Base-by-base conservation (phyloP, 2,797 vertebrate species). In the Parauchenoglanis ngamensis region DNA sequence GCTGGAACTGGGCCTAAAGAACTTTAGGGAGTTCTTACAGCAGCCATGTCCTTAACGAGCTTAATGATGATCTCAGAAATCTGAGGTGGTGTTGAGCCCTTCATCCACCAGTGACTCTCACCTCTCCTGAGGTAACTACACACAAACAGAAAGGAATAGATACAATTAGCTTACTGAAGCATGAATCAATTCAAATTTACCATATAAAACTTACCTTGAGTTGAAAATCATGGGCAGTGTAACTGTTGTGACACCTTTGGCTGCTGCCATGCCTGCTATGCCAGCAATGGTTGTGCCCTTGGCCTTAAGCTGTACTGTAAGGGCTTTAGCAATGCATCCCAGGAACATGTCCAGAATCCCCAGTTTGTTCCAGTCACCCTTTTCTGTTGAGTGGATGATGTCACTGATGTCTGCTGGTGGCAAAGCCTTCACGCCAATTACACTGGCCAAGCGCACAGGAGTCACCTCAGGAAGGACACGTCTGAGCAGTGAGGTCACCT, bases 81-180 rank as follows among this genome's bases (percentile, higher is more conserved):
- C 93, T 99, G 98, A 1, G 98, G 97, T 80, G 98, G 98, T 75
- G 98, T 99, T 88, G 98, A 99, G 78, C 98, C 98, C 90, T 99
- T 99, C 98, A 99, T 98, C 98, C 98, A 99, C 98, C 98, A 99
- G 90, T 99, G 98, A 93, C 97, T 99, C 95, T 99, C 98, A 68
- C 98, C 98, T 93, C 98, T 96, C 59, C 98, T 96, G 89, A 98
- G 97, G 85, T 99, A 99, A 92, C 98, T 99, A 90, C 25, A 68
- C 82, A 78, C 1, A 88, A 21, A 85, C 86, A 44, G 89, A 57
- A 72, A 72, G 13, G 0, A 77, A 52, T 10, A 73, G 7, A 46
- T 13, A 80, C 12, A 76, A 35, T 61, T 21, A 68, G 46, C 63
- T 31, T 52, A 68, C 28, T 83, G 6, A 70, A 54, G 61, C 46